Evolutionary conservation across 1,140 invertebrate genomes (phyloP).

Genomic region (Temnothorax longispinosus): DNA sequence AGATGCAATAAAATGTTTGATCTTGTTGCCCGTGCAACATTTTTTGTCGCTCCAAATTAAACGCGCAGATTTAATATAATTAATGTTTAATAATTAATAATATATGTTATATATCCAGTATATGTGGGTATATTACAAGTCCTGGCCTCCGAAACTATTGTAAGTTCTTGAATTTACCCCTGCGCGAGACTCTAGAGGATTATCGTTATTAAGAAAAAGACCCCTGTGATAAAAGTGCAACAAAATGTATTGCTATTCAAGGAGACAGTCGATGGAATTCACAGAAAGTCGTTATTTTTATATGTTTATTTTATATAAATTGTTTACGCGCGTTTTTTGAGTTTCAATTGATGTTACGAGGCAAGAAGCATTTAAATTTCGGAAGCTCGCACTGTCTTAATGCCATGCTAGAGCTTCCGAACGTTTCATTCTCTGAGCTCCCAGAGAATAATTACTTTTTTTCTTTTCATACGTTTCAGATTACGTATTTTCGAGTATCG

Average conservation of each 20-base stretch:
- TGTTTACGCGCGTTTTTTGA: slow-evolving; percentile 46
- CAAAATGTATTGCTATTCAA: slow-evolving; percentile 39
- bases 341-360: slow-evolving; percentile 18
- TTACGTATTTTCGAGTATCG: background rate
- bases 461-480: background rate
- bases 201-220: slow-evolving; percentile 50
- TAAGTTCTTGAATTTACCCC: background rate
- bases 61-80: background rate
- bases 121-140: background rate
- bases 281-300: slow-evolving; percentile 52
- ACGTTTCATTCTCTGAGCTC: background rate
- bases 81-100: slow-evolving; percentile 7
- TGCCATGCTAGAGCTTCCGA: background rate
- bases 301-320: slow-evolving; percentile 57
- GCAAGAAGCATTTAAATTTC: background rate
- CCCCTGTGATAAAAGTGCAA: slow-evolving; percentile 66
- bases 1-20: slow-evolving; percentile 48
- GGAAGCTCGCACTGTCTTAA: background rate
- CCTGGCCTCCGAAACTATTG: background rate
- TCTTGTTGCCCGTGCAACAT: background rate
- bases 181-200: slow-evolving; percentile 17
- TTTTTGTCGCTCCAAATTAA: background rate
- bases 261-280: slow-evolving; percentile 50
- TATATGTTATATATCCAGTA: background rate
- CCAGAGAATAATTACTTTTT: slow-evolving; percentile 11